Evolutionary conservation across 2,888 invertebrate genomes (phyloP), one percentile per base, ranked within the genome.

Genomic region (Atethmia centrago): DNA sequence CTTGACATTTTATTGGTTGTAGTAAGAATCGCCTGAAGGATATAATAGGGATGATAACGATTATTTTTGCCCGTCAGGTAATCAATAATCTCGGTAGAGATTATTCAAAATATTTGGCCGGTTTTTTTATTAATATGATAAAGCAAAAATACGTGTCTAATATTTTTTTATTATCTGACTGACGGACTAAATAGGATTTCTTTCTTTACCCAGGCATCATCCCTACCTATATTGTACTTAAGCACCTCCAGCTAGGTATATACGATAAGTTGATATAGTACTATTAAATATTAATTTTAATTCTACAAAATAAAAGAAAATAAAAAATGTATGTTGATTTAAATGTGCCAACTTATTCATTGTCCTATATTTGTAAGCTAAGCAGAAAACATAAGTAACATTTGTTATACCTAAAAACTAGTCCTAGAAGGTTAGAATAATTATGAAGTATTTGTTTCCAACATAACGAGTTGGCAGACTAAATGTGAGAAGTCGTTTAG

Each of bases 401-500:
- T 55, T 63, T 12, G 12, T 49, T 61, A 59, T 12, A 66, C 28
- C 51, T 68, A 56, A 79, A 79, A 80, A 74, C 47, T 25, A 75
- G 59, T 62, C 28, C 40, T 58, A 40, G 42, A 61, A 74, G 68
- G 55, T 58, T 65, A 74, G 45, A 14, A 36, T 66, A 36, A 67
- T 73, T 79, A 79, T 77, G 42, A 47, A 71, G 69, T 83, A 80
- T 87, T 85, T 82, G 79, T 83, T 86, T 83, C 79, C 79, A 69
- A 82, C 77, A 64, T 85, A 84, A 84, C 79, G 79, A 84, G 76
- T 74, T 67, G 68, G 74, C 81, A 75, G 66, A 82, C 77, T 85
- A 89, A 88, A 92, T 91, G 91, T 89, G 91, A 89, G 91, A 91
- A 92, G 91, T 92, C 92, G 89, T 92, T 91, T 92, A 88, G 85